Percentiles rank a stretch among this genome's conserved stretches.
These are phyloP conservation scores for Ramphastos sulfuratus DNA, from an alignment of 2,113 vertebrate species.

Conservation along the genomic window DNA sequence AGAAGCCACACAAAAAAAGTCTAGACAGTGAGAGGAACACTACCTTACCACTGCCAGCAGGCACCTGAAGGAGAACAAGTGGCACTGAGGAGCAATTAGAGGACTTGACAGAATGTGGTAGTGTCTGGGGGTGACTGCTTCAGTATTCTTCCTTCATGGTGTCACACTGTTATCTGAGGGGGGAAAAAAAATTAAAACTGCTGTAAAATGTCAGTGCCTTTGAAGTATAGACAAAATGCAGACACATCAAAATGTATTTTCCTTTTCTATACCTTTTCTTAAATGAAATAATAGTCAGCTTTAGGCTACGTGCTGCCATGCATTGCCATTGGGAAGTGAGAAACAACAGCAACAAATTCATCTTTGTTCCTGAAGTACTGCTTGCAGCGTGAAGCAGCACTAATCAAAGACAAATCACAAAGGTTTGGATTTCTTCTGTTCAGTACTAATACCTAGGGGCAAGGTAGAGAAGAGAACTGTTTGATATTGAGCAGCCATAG, in stretches of 20 bases:
- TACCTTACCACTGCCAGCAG: background rate
- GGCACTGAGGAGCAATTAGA: background rate
- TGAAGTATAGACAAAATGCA: constrained; percentile 41
- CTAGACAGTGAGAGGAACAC: background rate
- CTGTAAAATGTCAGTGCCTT: constrained; percentile 35
- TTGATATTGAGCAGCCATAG: constrained; percentile 9
- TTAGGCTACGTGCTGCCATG: constrained; percentile 15
- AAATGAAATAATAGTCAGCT: constrained; percentile 56
- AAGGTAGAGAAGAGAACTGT: constrained; percentile 19
- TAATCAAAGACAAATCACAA: constrained; percentile 64
- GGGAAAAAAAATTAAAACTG: background rate
- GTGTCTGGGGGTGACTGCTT: no score
- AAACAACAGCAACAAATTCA: constrained; percentile 59
- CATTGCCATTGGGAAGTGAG: background rate
- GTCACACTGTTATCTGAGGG: constrained; percentile 4
- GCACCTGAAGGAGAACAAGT: background rate
- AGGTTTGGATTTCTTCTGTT: constrained; percentile 45
- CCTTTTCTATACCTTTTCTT: constrained; percentile 42
- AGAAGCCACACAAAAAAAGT: background rate
- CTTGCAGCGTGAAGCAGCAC: constrained; percentile 52
- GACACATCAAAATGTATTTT: constrained; percentile 45
- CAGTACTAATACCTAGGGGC: constrained; percentile 22
- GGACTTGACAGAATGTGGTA: background rate
- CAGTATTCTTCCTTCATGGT: background rate
- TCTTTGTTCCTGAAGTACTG: constrained; percentile 45